phyloP scores from a whole-genome alignment of 2,888 invertebrate species.

The Thereva nobilitata region DNA sequence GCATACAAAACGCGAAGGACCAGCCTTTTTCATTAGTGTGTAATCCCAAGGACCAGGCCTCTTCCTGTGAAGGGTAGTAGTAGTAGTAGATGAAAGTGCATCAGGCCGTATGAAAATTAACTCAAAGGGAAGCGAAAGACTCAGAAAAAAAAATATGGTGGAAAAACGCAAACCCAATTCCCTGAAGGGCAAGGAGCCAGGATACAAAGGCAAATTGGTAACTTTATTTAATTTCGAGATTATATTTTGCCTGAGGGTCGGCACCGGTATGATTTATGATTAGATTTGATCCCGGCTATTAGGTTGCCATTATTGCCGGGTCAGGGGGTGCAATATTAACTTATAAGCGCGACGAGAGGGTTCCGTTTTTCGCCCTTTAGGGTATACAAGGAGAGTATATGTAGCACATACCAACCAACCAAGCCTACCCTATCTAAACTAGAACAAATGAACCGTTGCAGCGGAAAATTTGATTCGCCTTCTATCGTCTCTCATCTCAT shows the following conservation, averaged over 20 bases:
- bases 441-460: slow-evolving; percentile 31
- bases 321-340: slow-evolving; percentile 15
- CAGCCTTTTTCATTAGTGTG: too few relatives aligned
- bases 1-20: too few relatives aligned
- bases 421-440: not conserved
- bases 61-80: not conserved
- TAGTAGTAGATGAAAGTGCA: not conserved
- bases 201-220: slow-evolving; percentile 22
- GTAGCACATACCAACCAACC: not conserved
- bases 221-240: slow-evolving; percentile 34
- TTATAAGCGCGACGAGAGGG: slow-evolving; percentile 2
- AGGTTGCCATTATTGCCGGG: slow-evolving; percentile 27
- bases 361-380: not conserved
- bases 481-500: not conserved
- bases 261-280: slow-evolving; percentile 34
- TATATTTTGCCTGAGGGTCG: slow-evolving; percentile 15
- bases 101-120: slow-evolving; percentile 8
- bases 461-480: slow-evolving; percentile 28
- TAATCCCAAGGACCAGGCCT: too few relatives aligned
- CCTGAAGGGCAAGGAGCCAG: not conserved
- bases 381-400: too few relatives aligned
- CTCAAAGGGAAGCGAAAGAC: slow-evolving; percentile 9
- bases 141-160: not conserved
- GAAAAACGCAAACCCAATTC: slow-evolving; percentile 4
- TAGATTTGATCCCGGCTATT: slow-evolving; percentile 38